Conservation (phyloP, 2,888 invertebrate species). For the Trileptium ribeirensis region DNA sequence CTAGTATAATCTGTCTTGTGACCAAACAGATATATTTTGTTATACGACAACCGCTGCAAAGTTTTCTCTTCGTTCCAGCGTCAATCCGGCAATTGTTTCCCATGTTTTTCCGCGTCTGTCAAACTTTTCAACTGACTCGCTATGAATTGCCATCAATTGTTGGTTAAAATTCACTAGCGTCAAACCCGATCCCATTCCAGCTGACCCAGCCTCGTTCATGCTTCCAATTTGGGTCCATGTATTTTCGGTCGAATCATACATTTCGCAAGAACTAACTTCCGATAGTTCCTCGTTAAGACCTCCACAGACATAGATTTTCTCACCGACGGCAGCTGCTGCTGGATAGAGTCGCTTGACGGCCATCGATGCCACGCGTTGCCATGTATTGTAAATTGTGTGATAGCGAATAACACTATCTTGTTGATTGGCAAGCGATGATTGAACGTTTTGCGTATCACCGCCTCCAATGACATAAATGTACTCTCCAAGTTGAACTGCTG, state of each 20-base stretch:
- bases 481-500: neutral
- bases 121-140: neutral
- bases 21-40: too few species aligned
- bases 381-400: neutral
- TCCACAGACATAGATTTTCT: neutral
- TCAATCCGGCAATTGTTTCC: neutral
- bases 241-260: neutral
- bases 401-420: neutral
- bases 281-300: neutral
- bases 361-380: neutral
- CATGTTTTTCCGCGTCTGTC: neutral
- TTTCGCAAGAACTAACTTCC: neutral
- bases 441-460: neutral
- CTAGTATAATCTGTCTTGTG: too few species aligned
- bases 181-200: neutral
- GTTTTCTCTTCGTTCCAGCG: neutral
- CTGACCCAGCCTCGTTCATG: neutral
- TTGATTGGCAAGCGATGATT: neutral
- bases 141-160: neutral
- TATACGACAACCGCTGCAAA: neutral
- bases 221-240: neutral
- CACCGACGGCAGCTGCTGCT: neutral
- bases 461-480: neutral
- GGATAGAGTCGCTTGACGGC: neutral
- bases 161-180: neutral